Percentiles rank a stretch among this genome's conserved stretches.
These are phyloP conservation scores for Aspidiotus destructor DNA, from an alignment of 2,888 invertebrate species.

Conservation along the genomic window DNA sequence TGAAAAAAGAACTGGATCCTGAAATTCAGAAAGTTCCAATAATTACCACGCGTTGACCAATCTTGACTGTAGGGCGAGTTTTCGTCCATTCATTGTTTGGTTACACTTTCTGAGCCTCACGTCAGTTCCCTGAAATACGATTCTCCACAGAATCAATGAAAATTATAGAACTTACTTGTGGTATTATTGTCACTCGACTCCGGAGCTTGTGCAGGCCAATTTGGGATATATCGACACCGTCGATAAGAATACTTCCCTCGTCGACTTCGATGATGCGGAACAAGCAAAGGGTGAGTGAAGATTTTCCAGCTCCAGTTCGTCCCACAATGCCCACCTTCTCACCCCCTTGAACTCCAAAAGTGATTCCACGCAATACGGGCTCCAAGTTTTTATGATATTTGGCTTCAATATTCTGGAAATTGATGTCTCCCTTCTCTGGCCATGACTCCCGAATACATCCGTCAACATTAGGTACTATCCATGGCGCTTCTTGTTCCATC, in stretches of 20 bases:
- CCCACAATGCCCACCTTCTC: conserved; percentile 84
- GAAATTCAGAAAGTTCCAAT: too few species aligned
- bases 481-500: conserved; percentile 51
- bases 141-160: too few species aligned
- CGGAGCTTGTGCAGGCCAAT: conserved; percentile 79
- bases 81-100: too few species aligned
- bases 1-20: too few species aligned
- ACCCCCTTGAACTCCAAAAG: conserved; percentile 65
- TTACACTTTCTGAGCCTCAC: too few species aligned
- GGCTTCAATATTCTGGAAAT: conserved; percentile 71
- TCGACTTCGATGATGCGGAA: conserved; percentile 84
- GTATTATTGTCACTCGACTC: conserved; percentile 48
- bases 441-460: conserved; percentile 45
- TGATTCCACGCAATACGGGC: conserved; percentile 70
- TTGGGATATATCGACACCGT: conserved; percentile 67
- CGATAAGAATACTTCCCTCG: conserved; percentile 70
- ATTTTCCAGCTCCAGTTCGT: conserved; percentile 85
- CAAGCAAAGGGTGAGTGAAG: conserved; percentile 73
- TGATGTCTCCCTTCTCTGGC: conserved; percentile 72
- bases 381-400: conserved; percentile 79
- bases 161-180: conserved; percentile 40
- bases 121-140: too few species aligned
- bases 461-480: conserved; percentile 39
- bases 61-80: too few species aligned
- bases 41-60: too few species aligned